A percentile compares a stretch with the other conserved stretches of the same genome.
These are phyloP conservation scores for Tapirus indicus DNA, from an alignment of 2,797 vertebrate genomes.

Conservation along the genomic window DNA sequence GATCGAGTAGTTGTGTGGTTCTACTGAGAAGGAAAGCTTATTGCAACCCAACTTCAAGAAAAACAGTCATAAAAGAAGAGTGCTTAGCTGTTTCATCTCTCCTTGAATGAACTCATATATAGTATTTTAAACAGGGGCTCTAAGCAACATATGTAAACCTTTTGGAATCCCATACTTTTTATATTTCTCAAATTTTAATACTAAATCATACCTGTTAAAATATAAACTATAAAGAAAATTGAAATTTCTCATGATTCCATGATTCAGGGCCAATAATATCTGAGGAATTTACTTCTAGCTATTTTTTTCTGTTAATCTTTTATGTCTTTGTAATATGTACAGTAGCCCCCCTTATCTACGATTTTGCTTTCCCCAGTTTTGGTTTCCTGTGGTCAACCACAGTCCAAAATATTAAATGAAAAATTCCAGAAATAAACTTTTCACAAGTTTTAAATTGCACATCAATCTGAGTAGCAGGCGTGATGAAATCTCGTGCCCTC, in stretches of 20 bases:
- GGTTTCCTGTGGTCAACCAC: too few species aligned
- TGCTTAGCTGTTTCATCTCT: not conserved
- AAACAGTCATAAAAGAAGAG: not conserved
- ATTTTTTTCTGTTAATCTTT: not conserved
- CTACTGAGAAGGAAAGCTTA: not conserved
- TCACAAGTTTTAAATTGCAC: too few species aligned
- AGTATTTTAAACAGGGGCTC: not conserved
- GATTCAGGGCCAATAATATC: not conserved
- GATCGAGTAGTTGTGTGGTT: not conserved
- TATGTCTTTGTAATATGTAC: not conserved
- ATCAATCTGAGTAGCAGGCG: too few species aligned
- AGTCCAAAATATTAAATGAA: too few species aligned
- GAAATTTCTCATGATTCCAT: slow-evolving; percentile 13
- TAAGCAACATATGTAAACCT: not conserved
- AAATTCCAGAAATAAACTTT: too few species aligned
- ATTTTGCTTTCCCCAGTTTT: too few species aligned
- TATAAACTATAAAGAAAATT: slow-evolving; percentile 22
- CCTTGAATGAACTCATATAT: fast-evolving
- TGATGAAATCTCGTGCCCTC: too few species aligned
- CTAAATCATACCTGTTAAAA: not conserved
- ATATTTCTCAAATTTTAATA: not conserved
- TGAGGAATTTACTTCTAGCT: not conserved
- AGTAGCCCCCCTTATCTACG: too few species aligned
- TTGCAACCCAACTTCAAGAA: not conserved
- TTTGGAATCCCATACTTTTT: not conserved